These are phyloP conservation scores for Grantiella picta DNA, from an alignment of 2,113 vertebrate species.

Conservation along the genomic window DNA sequence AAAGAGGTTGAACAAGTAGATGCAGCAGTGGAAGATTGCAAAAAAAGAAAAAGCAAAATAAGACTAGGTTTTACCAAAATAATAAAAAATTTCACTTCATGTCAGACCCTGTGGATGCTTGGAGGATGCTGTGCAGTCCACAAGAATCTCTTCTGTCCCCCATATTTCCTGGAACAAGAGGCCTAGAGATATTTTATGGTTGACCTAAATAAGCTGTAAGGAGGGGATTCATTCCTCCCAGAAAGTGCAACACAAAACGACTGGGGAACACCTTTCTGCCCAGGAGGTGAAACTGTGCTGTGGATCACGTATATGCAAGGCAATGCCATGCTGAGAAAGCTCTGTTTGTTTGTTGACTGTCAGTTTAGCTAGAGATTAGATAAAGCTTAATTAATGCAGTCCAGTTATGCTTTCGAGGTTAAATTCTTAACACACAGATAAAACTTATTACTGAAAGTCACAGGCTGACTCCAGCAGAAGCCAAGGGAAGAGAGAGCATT, in stretches of 20 bases:
- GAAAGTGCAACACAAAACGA: background rate
- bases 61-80: background rate
- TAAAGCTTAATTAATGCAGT: background rate
- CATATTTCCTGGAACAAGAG: background rate
- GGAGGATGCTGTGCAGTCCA: background rate
- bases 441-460: background rate
- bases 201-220: background rate
- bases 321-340: background rate
- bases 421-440: background rate
- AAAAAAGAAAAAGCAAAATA: background rate
- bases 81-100: background rate
- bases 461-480: background rate
- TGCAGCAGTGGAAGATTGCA: background rate
- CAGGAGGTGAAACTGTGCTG: background rate
- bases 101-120: background rate
- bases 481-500: background rate
- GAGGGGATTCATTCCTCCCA: background rate
- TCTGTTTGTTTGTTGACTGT: background rate
- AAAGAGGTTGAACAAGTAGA: background rate
- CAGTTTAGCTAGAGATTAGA: background rate
- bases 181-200: background rate
- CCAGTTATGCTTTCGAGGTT: background rate
- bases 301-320: background rate
- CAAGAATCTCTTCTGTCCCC: background rate
- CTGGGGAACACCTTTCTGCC: background rate